Conservation (phyloP, 2,888 invertebrate genomes). For the Sphaerophoria rueppellii region DNA sequence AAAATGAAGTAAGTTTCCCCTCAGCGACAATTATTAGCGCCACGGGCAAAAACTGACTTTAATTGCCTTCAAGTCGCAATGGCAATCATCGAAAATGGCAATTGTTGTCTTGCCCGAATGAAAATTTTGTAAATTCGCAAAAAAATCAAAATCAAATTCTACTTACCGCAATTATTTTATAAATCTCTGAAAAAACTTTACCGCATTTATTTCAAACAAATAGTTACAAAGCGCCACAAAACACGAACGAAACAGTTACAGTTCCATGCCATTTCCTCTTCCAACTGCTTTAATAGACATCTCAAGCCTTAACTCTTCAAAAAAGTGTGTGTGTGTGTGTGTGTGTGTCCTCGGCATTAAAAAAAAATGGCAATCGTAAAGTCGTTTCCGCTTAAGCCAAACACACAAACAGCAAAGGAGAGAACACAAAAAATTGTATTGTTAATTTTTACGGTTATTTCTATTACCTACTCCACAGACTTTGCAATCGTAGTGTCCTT, state of each 20-base stretch:
- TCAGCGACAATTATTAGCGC: not conserved
- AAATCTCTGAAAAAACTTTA: conserved; percentile 28
- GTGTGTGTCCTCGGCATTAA: conserved; percentile 33
- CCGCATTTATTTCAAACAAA: conserved; percentile 12
- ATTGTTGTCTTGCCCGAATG: conserved; percentile 18
- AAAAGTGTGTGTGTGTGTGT: not conserved
- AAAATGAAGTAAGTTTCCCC: conserved; percentile 4
- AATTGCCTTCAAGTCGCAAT: conserved; percentile 7
- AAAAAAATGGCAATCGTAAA: conserved; percentile 55
- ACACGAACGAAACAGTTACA: conserved; percentile 29
- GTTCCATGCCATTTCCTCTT: conserved; percentile 51
- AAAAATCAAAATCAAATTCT: conserved; percentile 4
- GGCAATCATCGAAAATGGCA: conserved; percentile 10
- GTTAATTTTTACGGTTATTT: conserved; percentile 69
- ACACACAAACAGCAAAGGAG: conserved; percentile 24
- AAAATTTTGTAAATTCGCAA: not conserved
- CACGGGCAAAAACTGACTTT: not conserved
- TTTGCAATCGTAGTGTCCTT: conserved; percentile 2
- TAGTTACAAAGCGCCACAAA: conserved; percentile 5
- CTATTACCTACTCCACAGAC: conserved; percentile 55
- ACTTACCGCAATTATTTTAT: conserved; percentile 31
- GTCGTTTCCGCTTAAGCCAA: conserved; percentile 35
- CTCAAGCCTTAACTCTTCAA: conserved; percentile 5
- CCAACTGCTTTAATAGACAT: conserved; percentile 64
- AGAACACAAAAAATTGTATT: conserved; percentile 21